phyloP scores from a whole-genome alignment of 1,140 invertebrate species.

The Cotesia vestalis region DNA sequence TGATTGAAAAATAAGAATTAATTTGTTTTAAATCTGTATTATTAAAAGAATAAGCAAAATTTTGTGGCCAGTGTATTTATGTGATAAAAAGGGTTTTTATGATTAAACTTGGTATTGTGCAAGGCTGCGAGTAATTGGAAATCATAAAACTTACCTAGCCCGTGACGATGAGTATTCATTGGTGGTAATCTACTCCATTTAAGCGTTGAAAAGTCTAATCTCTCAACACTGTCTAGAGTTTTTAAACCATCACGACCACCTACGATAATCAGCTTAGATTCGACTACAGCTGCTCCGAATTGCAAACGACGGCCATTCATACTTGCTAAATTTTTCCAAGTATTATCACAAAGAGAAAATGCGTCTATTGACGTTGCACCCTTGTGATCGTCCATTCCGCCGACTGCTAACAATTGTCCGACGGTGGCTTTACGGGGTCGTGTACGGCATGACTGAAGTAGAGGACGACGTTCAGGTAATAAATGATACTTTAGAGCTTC shows the following conservation, averaged over 20 bases:
- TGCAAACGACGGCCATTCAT: conserved; percentile 86
- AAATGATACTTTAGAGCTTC: conserved; percentile 94
- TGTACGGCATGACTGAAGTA: conserved; percentile 81
- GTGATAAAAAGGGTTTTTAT: no score
- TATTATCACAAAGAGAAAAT: conserved; percentile 85
- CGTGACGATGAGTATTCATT: conserved; percentile 93
- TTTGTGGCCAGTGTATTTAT: no score
- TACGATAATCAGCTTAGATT: conserved; percentile 83
- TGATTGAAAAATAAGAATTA: background rate
- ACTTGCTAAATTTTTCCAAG: conserved; percentile 80
- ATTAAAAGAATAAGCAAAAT: no score
- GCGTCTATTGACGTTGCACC: conserved; percentile 87
- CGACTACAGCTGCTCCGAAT: conserved; percentile 89
- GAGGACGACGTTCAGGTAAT: conserved; percentile 82
- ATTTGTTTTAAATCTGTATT: background rate
- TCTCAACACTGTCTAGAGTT: conserved; percentile 89
- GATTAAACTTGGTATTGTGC: no score
- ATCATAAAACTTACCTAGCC: conserved; percentile 68
- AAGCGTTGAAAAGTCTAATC: conserved; percentile 80
- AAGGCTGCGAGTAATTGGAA: background rate
- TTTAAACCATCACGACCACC: conserved; percentile 94
- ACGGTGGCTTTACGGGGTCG: conserved; percentile 91
- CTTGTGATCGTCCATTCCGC: conserved; percentile 89
- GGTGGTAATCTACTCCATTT: conserved; percentile 83
- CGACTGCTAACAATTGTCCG: conserved; percentile 85